Conservation (phyloP, 2,888 invertebrate species). For the Pardosa pseudoannulata region DNA sequence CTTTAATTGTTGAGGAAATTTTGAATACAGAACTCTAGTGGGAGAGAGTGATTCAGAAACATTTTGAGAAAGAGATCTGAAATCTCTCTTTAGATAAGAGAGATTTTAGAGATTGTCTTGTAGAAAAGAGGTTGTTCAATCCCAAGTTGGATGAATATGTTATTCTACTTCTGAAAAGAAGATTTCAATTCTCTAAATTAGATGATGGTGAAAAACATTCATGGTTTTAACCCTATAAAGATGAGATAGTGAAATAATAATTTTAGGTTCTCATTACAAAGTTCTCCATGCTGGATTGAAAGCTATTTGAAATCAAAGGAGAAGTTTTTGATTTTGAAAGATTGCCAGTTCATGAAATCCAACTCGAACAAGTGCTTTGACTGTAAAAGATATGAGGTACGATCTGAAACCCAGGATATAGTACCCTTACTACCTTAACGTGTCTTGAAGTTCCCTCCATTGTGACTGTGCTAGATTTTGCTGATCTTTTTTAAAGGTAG, state of each 20-base stretch:
- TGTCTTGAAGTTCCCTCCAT: too few species aligned
- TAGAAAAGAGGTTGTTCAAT: background rate
- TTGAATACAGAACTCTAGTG: background rate
- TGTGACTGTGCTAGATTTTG: too few species aligned
- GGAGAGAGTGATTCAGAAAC: background rate
- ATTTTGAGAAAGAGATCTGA: background rate
- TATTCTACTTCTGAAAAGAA: background rate
- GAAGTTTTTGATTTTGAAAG: background rate
- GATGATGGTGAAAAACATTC: background rate
- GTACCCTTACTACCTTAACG: background rate
- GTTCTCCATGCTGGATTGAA: background rate
- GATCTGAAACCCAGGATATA: background rate
- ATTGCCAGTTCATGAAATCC: background rate
- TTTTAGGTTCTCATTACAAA: background rate
- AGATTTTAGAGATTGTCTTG: background rate
- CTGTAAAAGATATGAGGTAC: background rate
- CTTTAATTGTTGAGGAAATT: background rate
- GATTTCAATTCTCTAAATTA: background rate
- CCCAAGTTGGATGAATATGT: background rate
- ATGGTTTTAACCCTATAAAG: background rate
- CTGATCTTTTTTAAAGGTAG: too few species aligned
- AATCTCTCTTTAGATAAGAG: too few species aligned
- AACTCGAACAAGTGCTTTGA: background rate
- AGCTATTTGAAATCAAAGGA: background rate
- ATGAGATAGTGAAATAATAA: background rate